A percentile compares a stretch with the other conserved stretches of the same genome.
Conservation (phyloP, 2,113 vertebrate genomes). For the Eretmochelys imbricata region DNA sequence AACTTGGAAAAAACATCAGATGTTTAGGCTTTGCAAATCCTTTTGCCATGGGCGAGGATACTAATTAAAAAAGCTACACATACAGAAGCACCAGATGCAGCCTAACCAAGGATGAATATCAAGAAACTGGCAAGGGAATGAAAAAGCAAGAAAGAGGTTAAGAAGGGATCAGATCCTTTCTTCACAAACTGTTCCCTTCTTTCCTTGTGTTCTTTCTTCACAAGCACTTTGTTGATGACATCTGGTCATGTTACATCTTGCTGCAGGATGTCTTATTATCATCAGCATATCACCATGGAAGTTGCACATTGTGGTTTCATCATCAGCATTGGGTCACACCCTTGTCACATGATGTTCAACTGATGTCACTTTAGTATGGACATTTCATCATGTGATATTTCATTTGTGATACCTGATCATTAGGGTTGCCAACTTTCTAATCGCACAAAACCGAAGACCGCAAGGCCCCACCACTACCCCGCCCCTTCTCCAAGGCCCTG, state of each 20-base stretch:
- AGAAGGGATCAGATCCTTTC: constrained; percentile 11
- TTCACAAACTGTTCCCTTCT: constrained; percentile 42
- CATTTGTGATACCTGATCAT: fast-evolving
- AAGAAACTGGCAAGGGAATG: constrained; percentile 43
- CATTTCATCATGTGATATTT: background rate
- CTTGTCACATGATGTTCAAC: background rate
- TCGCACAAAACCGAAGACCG: too few relatives aligned
- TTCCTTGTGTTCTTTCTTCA: background rate
- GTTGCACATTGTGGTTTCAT: background rate
- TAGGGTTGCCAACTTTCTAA: too few relatives aligned
- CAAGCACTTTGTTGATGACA: background rate
- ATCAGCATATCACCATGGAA: background rate
- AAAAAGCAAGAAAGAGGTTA: constrained; percentile 53
- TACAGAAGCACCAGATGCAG: constrained; percentile 62
- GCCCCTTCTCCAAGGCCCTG: too few relatives aligned
- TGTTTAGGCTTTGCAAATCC: constrained; percentile 67
- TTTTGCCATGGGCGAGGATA: constrained; percentile 63
- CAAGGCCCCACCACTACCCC: too few relatives aligned
- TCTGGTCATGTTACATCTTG: background rate
- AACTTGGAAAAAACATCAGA: constrained; percentile 60
- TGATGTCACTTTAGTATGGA: background rate
- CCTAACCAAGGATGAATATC: constrained; percentile 62
- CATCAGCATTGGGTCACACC: background rate
- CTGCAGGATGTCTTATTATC: constrained; percentile 46
- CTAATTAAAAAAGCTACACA: constrained; percentile 55